phyloP scores from a whole-genome alignment of 1,140 invertebrate genomes.

The Cheumatopsyche charites region DNA sequence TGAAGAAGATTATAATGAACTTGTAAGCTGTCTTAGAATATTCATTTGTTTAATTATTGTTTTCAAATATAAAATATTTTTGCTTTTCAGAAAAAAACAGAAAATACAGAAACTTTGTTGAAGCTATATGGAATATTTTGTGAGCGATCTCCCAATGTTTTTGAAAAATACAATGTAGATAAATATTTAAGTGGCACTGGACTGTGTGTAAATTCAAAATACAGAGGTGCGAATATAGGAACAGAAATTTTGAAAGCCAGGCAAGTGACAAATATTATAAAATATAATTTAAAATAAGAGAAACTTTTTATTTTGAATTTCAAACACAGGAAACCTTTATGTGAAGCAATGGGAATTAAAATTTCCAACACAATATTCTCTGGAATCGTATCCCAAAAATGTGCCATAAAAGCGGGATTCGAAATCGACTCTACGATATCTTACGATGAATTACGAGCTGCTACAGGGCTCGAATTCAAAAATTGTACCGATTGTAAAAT shows the following conservation, averaged over 20 bases:
- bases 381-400: constrained; percentile 27
- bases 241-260: constrained; percentile 38
- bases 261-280: not conserved
- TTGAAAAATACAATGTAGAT: constrained; percentile 34
- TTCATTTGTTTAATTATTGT: not conserved
- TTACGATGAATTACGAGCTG: constrained; percentile 7
- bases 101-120: not conserved
- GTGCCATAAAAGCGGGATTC: constrained; percentile 28
- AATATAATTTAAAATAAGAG: too few species aligned
- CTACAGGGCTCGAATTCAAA: constrained; percentile 1
- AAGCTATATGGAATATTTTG: constrained; percentile 21
- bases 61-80: not conserved
- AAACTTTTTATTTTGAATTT: too few species aligned
- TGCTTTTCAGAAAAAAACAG: not conserved
- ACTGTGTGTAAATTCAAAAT: constrained; percentile 32
- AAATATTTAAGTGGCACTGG: constrained; percentile 29
- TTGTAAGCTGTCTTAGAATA: constrained; percentile 26
- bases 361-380: constrained; percentile 30
- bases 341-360: constrained; percentile 37
- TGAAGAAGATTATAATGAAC: constrained; percentile 26
- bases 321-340: constrained; percentile 32
- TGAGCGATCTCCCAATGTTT: constrained; percentile 32
- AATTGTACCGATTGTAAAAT: constrained; percentile 2
- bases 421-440: constrained; percentile 20
- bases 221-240: constrained; percentile 35